Evolutionary conservation across 2,888 invertebrate genomes (phyloP).

Genomic region (Orthosia gothica): DNA sequence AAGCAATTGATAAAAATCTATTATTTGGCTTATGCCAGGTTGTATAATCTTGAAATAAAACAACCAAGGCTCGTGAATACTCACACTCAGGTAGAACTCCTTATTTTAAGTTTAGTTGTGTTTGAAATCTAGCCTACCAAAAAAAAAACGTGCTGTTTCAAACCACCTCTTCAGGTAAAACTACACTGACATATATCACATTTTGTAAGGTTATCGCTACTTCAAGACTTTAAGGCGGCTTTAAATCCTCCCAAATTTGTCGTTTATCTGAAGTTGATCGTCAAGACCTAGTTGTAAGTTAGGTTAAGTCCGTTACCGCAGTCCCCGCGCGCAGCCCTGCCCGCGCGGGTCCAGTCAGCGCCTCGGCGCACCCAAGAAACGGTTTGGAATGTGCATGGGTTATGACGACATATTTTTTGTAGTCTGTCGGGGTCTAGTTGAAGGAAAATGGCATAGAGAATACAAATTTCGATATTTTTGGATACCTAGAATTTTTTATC

Average conservation of each 20-base stretch:
- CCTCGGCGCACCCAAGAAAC: slow-evolving; percentile 87
- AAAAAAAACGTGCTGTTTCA: not conserved
- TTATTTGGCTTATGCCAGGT: not conserved
- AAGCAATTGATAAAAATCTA: not conserved
- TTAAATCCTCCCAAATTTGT: not conserved
- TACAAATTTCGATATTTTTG: not conserved
- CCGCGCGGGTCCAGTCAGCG: slow-evolving; percentile 86
- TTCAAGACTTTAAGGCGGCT: not conserved
- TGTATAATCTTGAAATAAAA: not conserved
- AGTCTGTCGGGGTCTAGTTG: slow-evolving; percentile 50
- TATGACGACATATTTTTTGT: slow-evolving; percentile 47
- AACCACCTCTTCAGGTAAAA: not conserved
- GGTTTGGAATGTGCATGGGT: slow-evolving; percentile 71
- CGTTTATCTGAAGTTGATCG: slow-evolving; percentile 52
- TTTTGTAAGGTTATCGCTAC: not conserved
- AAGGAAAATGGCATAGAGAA: slow-evolving; percentile 14
- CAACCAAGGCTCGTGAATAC: not conserved
- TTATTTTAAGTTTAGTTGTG: not conserved
- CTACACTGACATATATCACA: slow-evolving; percentile 9
- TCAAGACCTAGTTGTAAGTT: slow-evolving; percentile 71
- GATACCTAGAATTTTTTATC: not conserved
- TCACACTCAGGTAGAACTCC: not conserved
- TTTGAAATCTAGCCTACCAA: not conserved
- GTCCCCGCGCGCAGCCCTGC: slow-evolving; percentile 88
- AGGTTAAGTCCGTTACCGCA: slow-evolving; percentile 84